Evolutionary conservation across 2,888 invertebrate species (phyloP), one percentile per base, ranked within the genome.

Genomic region (Artemia sinica): DNA sequence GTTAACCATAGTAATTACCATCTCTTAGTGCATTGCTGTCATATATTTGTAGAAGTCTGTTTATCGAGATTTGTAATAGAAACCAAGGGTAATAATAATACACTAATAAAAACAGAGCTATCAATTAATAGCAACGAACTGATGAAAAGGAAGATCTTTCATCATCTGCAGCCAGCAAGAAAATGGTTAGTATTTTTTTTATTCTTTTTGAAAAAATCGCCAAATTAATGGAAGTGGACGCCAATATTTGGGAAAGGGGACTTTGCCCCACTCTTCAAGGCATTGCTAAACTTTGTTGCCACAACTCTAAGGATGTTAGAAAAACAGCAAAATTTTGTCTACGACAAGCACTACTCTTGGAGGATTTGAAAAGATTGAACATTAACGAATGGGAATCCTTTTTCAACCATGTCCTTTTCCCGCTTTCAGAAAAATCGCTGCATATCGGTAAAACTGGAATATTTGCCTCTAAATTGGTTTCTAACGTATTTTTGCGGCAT

Each of bases 1-100:
- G 92, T 97, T 51, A 97, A 97, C 12, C 95, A 95, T 0, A 91
- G 93, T 79, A 98, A 97, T 80, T 94, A 96, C 75, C 90, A 92
- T 76, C 85, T 89, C 69, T 91, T 91, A 74, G 89, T 93, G 13
- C 86, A 88, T 71, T 90, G 93, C 73, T 89, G 94, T 69, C 80
- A 94, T 41, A 87, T 91, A 1, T 92, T 95, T 78, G 93, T 95
- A 0, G 88, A 92, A 74, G 96, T 96, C 28, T 89, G 90, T 18
- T 18, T 18, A 18, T 18, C 18, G 18, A 18, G 18, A 18, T 18
- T 18, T 18, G 18, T 1, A 18, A 18, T 18, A 18, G 18, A 18
- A 18, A 18, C 18, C 18, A 18, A 18, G 18, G 18, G 18, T 18
- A 18, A 18, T 18, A 18, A 18, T 18, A 18, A 18, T 18, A 18